Conservation (phyloP, 2,113 vertebrate species). For the Oreochromis spilurus region DNA sequence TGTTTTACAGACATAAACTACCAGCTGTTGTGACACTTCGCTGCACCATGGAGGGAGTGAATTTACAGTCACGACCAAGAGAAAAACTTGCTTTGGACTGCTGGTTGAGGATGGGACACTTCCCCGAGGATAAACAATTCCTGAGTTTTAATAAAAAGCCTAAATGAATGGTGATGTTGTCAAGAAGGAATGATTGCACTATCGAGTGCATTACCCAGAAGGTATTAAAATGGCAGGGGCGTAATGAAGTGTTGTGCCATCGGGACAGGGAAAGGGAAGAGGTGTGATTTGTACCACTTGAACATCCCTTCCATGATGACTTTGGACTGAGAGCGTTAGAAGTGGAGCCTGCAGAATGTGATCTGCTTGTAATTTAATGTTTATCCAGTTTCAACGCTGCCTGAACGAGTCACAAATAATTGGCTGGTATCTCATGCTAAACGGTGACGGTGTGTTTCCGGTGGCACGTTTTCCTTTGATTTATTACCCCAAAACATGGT, state of each 20-base stretch:
- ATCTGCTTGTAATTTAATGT: not conserved
- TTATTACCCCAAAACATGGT: slow-evolving; percentile 36
- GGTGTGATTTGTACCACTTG: slow-evolving; percentile 15
- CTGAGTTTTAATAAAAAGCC: slow-evolving; percentile 35
- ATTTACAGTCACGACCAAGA: slow-evolving; percentile 34
- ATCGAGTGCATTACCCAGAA: slow-evolving; percentile 52
- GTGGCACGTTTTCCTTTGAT: slow-evolving; percentile 35
- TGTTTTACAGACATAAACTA: slow-evolving; percentile 55
- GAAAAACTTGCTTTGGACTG: not conserved
- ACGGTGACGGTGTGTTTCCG: not conserved
- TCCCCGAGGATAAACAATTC: slow-evolving; percentile 35
- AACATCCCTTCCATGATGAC: not conserved
- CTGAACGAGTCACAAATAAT: not conserved
- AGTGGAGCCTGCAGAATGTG: not conserved
- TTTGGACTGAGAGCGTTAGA: not conserved
- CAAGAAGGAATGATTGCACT: slow-evolving; percentile 58
- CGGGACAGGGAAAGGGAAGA: slow-evolving; percentile 14
- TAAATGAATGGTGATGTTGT: slow-evolving; percentile 62
- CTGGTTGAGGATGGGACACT: not conserved
- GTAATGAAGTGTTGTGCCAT: slow-evolving; percentile 58
- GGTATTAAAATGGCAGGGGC: slow-evolving; percentile 47
- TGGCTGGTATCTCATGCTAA: not conserved
- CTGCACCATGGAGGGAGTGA: slow-evolving; percentile 6
- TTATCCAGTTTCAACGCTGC: not conserved
- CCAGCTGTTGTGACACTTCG: slow-evolving; percentile 20